Percentiles rank a stretch among this genome's conserved stretches.
Conservation (phyloP, 2,888 invertebrate species). For the Phytoseiulus persimilis region DNA sequence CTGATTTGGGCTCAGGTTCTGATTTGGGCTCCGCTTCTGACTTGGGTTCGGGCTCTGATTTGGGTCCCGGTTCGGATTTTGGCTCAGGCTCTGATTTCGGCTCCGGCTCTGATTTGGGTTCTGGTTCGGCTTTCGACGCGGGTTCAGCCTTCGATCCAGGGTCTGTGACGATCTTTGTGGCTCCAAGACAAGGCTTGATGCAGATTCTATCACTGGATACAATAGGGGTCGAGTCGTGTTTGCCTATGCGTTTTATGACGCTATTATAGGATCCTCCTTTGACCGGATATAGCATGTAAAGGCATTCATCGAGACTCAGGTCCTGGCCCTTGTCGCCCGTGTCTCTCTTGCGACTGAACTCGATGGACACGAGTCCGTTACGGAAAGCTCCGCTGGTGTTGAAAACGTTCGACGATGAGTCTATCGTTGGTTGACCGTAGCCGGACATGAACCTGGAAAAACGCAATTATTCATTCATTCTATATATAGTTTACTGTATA, state of each 20-base stretch:
- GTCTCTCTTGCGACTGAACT: constrained; percentile 66
- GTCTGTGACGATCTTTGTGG: neutral
- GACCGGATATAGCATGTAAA: constrained; percentile 77
- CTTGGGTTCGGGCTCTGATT: constrained; percentile 38
- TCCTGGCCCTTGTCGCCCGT: constrained; percentile 64
- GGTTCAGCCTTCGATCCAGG: constrained; percentile 40
- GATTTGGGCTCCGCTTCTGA: constrained; percentile 48
- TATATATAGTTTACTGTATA: too few species aligned
- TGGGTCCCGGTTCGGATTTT: constrained; percentile 37
- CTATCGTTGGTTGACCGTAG: constrained; percentile 58
- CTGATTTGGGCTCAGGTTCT: constrained; percentile 50
- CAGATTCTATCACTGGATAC: constrained; percentile 68
- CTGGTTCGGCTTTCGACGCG: constrained; percentile 39
- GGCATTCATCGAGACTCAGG: constrained; percentile 67
- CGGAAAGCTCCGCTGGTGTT: constrained; percentile 63
- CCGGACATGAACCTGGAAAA: constrained; percentile 65
- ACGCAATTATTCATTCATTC: too few species aligned
- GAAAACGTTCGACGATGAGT: constrained; percentile 64
- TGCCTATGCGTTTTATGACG: constrained; percentile 72
- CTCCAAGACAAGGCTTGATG: constrained; percentile 61
- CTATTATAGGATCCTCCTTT: constrained; percentile 71
- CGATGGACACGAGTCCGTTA: constrained; percentile 68
- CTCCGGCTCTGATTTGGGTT: constrained; percentile 38
- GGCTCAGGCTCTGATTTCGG: constrained; percentile 42
- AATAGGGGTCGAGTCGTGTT: constrained; percentile 65